Conservation (phyloP, 2,888 invertebrate genomes). For the Dicyrtomina minuta region DNA sequence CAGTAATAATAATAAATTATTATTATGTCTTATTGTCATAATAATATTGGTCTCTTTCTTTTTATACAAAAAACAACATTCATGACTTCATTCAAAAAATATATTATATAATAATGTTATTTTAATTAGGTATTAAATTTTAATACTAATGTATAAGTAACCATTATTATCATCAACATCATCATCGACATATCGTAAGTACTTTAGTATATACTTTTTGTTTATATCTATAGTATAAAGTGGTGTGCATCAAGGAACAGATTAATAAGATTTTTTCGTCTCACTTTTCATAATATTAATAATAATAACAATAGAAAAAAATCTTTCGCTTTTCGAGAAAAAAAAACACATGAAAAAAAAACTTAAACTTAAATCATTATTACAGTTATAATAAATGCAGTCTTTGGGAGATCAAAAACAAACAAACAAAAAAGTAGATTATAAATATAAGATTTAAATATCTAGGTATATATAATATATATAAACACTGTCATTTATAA, state of each 20-base stretch:
- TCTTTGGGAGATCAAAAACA: constrained; percentile 51
- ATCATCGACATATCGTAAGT: no score
- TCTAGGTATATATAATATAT: constrained; percentile 20
- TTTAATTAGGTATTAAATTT: not conserved
- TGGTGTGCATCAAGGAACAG: constrained; percentile 32
- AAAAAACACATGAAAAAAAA: constrained; percentile 27
- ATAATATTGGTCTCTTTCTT: constrained; percentile 15
- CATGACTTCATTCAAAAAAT: constrained; percentile 32
- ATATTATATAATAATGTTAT: constrained; percentile 26
- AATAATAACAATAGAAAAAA: constrained; percentile 8
- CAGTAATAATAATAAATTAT: constrained; percentile 16
- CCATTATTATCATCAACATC: no score
- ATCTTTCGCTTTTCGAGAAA: constrained; percentile 9
- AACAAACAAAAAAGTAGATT: constrained; percentile 22
- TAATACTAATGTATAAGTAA: no score
- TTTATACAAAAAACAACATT: constrained; percentile 29
- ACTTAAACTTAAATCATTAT: constrained; percentile 21
- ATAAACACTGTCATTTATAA: constrained; percentile 31
- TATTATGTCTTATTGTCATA: constrained; percentile 1
- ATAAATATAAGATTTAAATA: constrained; percentile 15
- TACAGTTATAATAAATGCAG: constrained; percentile 36
- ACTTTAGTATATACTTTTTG: not conserved
- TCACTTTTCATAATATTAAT: not conserved
- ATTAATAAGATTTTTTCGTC: constrained; percentile 26
- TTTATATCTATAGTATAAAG: constrained; percentile 5